Evolutionary conservation across 2,113 vertebrate species (phyloP).

Genomic region (Promerops cafer): DNA sequence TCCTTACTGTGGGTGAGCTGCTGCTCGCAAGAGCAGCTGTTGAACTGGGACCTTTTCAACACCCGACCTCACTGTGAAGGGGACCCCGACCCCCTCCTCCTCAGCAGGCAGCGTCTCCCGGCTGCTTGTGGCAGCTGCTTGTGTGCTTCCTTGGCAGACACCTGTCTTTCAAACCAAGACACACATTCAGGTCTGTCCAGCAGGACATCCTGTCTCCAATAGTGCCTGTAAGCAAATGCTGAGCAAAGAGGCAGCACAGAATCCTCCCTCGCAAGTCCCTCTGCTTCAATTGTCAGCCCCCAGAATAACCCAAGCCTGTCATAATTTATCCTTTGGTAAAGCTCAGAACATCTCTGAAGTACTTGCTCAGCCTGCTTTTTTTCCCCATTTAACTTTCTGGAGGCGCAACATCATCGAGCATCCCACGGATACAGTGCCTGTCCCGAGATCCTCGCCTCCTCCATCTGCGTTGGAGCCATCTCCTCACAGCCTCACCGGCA

Average conservation of each 20-base stretch:
- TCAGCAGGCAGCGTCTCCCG: not conserved
- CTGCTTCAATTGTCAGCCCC: not conserved
- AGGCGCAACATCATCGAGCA: not conserved
- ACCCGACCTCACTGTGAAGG: not conserved
- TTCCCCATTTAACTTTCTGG: not conserved
- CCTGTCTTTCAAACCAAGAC: not conserved
- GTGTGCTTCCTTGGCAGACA: not conserved
- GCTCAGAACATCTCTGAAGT: not conserved
- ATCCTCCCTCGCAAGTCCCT: not conserved
- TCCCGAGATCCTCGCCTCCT: not conserved
- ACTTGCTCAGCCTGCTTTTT: not conserved
- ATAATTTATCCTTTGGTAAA: not conserved
- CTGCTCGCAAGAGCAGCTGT: not conserved
- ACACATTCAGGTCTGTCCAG: not conserved
- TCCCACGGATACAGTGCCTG: not conserved
- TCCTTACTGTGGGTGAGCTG: not conserved
- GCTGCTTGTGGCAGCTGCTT: not conserved
- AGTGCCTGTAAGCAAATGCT: not conserved
- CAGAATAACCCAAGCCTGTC: not conserved
- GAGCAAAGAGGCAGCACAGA: not conserved
- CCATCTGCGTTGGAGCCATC: not conserved
- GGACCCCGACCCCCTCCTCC: not conserved
- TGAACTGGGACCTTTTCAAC: not conserved
- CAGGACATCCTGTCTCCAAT: accelerated
- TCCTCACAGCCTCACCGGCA: not conserved